phyloP scores from a whole-genome alignment of 2,797 vertebrate genomes.

The Lepidocolaptes lacrymiger region DNA sequence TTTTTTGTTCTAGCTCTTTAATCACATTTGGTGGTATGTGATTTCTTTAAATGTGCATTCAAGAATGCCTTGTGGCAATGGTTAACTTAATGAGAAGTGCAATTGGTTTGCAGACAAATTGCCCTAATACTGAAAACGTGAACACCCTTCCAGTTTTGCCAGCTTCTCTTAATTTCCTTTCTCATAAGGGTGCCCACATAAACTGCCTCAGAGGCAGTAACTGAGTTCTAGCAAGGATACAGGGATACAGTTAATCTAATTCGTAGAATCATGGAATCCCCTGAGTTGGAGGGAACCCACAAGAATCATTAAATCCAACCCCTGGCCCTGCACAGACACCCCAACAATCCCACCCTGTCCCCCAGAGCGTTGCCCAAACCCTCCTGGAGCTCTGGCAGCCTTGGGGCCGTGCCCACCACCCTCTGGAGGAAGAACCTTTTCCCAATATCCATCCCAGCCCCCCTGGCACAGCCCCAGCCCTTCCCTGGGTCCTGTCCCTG shows the following conservation, averaged over 20 bases:
- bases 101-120: neutral
- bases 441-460: neutral
- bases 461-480: neutral
- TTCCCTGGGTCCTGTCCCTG: neutral
- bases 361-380: rapidly evolving
- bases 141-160: neutral
- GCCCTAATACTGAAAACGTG: neutral
- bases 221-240: neutral
- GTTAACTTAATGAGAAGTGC: neutral
- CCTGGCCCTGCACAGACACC: neutral
- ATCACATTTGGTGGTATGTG: neutral
- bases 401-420: neutral
- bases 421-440: neutral
- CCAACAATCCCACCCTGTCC: neutral
- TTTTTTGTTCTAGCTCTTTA: neutral
- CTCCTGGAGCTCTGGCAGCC: neutral
- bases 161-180: neutral
- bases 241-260: neutral
- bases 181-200: neutral
- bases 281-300: rapidly evolving
- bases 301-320: rapidly evolving
- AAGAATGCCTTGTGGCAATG: neutral
- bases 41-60: neutral
- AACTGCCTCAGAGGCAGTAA: neutral
- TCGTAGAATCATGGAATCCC: neutral